Evolutionary conservation across 2,113 vertebrate species (phyloP).

Genomic region (Xiphophorus hellerii): DNA sequence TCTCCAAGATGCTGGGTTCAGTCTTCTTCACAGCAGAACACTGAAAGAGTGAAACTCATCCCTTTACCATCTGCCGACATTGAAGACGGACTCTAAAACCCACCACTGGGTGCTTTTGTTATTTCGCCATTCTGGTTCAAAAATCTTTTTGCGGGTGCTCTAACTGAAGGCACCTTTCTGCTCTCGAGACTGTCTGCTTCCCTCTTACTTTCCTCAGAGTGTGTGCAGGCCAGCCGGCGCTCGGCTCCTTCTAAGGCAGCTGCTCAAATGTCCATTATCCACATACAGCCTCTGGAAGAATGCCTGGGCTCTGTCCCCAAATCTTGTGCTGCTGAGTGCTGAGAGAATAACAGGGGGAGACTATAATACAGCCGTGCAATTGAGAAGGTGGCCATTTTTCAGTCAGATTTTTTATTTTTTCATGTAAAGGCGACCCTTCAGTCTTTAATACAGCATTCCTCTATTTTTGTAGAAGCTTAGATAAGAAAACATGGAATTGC

Average conservation of each 20-base stretch:
- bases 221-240: conserved; percentile 42
- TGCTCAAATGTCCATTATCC: conserved; percentile 61
- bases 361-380: conserved; percentile 79
- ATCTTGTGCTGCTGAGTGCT: conserved; percentile 76
- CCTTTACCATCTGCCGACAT: conserved; percentile 24
- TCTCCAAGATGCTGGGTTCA: conserved; percentile 31
- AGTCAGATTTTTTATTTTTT: conserved; percentile 47
- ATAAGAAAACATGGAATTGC: conserved; percentile 70
- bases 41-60: conserved; percentile 30
- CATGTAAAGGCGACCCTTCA: conserved; percentile 62
- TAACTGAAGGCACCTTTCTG: conserved; percentile 25
- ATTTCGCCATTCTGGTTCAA: conserved; percentile 44
- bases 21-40: conserved; percentile 41
- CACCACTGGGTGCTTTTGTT: conserved; percentile 35
- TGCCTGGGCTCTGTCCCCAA: conserved; percentile 65
- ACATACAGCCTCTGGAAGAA: conserved; percentile 74
- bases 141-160: conserved; percentile 32
- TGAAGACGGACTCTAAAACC: conserved; percentile 39
- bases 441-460: conserved; percentile 79
- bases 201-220: conserved; percentile 44
- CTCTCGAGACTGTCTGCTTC: conserved; percentile 21
- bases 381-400: conserved; percentile 59
- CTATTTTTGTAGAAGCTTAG: conserved; percentile 74
- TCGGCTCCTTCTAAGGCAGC: conserved; percentile 56
- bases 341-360: conserved; percentile 54